A percentile compares a stretch with the other conserved stretches of the same genome.
phyloP scores from a whole-genome alignment of 2,113 vertebrate genomes.

The Dendropsophus ebraccatus region DNA sequence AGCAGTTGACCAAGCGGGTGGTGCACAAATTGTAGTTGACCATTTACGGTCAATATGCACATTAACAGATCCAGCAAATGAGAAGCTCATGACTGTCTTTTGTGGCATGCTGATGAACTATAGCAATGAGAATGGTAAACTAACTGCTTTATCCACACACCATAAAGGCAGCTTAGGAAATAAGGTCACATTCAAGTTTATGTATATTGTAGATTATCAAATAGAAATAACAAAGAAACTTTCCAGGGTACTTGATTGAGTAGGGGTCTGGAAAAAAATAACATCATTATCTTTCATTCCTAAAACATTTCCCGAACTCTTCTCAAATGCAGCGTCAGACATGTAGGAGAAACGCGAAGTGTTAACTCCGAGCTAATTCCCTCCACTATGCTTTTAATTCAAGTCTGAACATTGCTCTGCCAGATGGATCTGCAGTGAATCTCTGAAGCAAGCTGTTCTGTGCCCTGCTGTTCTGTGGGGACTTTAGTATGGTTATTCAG shows the following conservation, averaged over 20 bases:
- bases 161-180: slow-evolving; percentile 29
- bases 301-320: not conserved
- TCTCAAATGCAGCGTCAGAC: slow-evolving; percentile 12
- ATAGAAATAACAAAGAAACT: not conserved
- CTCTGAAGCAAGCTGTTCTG: slow-evolving; percentile 39
- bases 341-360: slow-evolving; percentile 1
- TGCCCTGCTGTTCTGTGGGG: slow-evolving; percentile 33
- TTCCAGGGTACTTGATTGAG: not conserved
- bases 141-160: slow-evolving; percentile 74
- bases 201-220: not conserved
- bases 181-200: not conserved
- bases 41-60: slow-evolving; percentile 94
- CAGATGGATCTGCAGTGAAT: slow-evolving; percentile 34
- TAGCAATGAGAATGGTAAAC: slow-evolving; percentile 99
- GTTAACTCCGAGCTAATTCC: slow-evolving; percentile 40
- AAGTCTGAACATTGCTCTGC: not conserved
- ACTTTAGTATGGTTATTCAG: not conserved
- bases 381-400: slow-evolving; percentile 13
- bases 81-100: slow-evolving; percentile 99
- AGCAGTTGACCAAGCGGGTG: slow-evolving; percentile 97
- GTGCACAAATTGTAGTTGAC: slow-evolving; percentile 97
- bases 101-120: slow-evolving; percentile 99
- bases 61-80: slow-evolving; percentile 95
- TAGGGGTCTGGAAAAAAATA: not conserved
- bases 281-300: not conserved